Base-by-base conservation (phyloP, 2,888 invertebrate species). In the Malthinus seriepunctatus region DNA sequence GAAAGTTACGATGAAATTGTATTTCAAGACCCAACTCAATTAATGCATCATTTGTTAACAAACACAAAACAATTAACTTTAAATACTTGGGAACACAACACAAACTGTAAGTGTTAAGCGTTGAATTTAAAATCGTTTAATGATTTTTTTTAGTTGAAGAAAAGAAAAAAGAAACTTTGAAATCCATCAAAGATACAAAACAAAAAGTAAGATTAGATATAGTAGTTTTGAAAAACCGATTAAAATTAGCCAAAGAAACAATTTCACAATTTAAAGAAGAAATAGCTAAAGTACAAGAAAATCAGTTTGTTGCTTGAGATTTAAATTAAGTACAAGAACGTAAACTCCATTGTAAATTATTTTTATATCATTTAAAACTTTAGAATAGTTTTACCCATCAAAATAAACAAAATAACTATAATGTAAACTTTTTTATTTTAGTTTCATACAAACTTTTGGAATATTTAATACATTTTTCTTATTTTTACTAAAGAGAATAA, bases 1-100 rank as follows among this genome's bases (percentile, higher is more conserved):
- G 97, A 98, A 79, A 91, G 89, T 61, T 98, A 97, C 72, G 97
- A 97, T 76, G 97, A 97, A 82, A 91, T 97, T 51, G 93, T 97
- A 0, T 95, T 95, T 73, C 93, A 93, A 78, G 93, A 94, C 75
- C 93, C 93, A 0, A 93, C 93, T 1, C 90, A 90, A 61, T 80
- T 92, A 64, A 95, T 96, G 94, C 93, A 95, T 71, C 92, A 95
- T 73, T 81, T 95, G 31, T 79, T 96, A 37, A 90, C 87, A 60
- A 89, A 84, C 67, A 86, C 89, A 0, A 89, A 90, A 69, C 90
- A 89, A 1, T 78, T 93, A 14, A 87, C 88, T 0, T 82, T 86
- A 56, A 89, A 88, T 0, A 75, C 83, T 23, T 91, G 92, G 87
- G 87, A 84, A 49, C 95, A 95, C 79, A 91, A 95, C 72, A 93